phyloP scores from a whole-genome alignment of 1,140 invertebrate genomes.

The Akabosia matsudoensis region DNA sequence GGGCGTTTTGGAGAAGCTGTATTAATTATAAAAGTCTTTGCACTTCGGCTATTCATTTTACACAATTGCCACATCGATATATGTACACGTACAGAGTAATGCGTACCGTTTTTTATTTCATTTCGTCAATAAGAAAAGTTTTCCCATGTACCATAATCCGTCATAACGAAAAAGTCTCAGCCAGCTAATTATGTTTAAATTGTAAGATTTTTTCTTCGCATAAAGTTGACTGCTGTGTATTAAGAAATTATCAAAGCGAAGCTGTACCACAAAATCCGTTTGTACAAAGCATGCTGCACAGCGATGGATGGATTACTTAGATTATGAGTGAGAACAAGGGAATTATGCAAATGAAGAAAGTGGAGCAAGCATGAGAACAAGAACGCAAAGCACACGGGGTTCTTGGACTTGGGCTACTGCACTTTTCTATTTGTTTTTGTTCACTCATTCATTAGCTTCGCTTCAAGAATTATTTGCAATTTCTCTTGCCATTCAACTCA shows the following conservation, averaged over 20 bases:
- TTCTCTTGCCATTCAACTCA: background rate
- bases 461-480: background rate
- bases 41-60: too few species aligned
- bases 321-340: constrained; percentile 19
- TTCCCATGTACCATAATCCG: too few species aligned
- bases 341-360: constrained; percentile 15
- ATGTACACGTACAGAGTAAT: too few species aligned
- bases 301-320: background rate
- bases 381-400: background rate
- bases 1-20: too few species aligned
- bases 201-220: too few species aligned
- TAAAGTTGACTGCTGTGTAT: too few species aligned
- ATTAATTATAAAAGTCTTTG: too few species aligned
- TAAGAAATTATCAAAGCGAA: constrained; percentile 12
- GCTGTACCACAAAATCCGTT: background rate
- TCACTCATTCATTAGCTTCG: constrained; percentile 9
- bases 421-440: constrained; percentile 5
- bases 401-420: constrained; percentile 1
- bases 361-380: constrained; percentile 5
- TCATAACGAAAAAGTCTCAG: too few species aligned
- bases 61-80: too few species aligned
- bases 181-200: too few species aligned
- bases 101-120: too few species aligned
- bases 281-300: background rate
- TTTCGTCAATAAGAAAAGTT: too few species aligned